Conservation (phyloP, 2,113 vertebrate species). For the Psilopogon haemacephalus region DNA sequence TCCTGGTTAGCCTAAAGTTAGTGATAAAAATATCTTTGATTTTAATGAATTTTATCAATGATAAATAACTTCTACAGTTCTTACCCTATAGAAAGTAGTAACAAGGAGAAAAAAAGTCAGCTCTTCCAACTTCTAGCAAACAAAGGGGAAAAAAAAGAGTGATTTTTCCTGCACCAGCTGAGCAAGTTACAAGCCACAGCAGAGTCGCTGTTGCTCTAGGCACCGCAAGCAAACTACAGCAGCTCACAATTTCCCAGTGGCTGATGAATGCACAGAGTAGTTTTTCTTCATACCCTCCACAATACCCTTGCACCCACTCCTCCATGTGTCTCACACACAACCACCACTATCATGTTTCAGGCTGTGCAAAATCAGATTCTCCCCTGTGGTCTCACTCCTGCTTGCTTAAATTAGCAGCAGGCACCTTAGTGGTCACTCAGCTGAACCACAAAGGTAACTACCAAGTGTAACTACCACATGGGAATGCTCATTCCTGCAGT, state of each 20-base stretch:
- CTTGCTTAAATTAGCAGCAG: not conserved
- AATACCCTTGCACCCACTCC: rapidly evolving
- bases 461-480: not conserved
- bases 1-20: not conserved
- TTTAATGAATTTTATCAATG: not conserved
- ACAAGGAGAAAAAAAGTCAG: not conserved
- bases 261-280: rapidly evolving
- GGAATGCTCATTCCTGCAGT: not conserved
- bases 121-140: not conserved
- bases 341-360: not conserved
- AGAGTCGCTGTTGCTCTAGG: not conserved
- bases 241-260: not conserved
- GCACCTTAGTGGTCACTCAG: not conserved
- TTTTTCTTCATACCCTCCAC: not conserved
- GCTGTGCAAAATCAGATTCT: not conserved
- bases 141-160: rapidly evolving
- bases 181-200: not conserved
- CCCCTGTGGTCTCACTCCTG: not conserved
- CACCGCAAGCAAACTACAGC: not conserved
- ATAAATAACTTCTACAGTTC: not conserved
- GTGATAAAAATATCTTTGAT: not conserved
- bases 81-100: not conserved
- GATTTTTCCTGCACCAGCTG: not conserved
- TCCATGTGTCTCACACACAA: rapidly evolving
- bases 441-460: not conserved